Evolutionary conservation across 2,888 invertebrate species (phyloP).

Genomic region (Philonicus albiceps): DNA sequence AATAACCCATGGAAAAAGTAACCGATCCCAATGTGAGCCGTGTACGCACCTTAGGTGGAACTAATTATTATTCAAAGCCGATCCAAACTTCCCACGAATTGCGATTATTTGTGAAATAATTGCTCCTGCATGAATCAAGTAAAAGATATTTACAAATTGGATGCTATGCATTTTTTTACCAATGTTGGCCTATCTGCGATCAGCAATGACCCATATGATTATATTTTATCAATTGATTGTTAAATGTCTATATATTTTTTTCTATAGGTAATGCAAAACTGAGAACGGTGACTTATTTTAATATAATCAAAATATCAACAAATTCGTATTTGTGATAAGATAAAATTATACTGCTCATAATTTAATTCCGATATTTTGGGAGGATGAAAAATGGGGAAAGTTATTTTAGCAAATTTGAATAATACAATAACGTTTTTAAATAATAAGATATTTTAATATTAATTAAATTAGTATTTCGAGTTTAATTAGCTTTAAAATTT

Average conservation of each 20-base stretch:
- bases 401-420: no score
- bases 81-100: not conserved
- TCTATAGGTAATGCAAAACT: not conserved
- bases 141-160: not conserved
- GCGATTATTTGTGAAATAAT: not conserved
- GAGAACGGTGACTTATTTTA: not conserved
- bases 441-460: no score
- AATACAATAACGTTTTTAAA: no score
- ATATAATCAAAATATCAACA: not conserved
- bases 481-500: no score
- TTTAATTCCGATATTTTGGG: not conserved
- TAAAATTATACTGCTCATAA: not conserved
- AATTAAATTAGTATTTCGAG: no score
- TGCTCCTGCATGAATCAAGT: not conserved
- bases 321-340: not conserved
- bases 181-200: not conserved
- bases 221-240: not conserved
- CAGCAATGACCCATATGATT: not conserved
- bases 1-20: not conserved
- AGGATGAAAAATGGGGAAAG: not conserved
- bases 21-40: not conserved
- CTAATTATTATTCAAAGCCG: not conserved
- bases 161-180: no score
- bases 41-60: not conserved
- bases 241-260: not conserved